A percentile compares a stretch with the other conserved stretches of the same genome.
phyloP scores from a whole-genome alignment of 2,797 vertebrate species.

The Hephaestus fuliginosus region DNA sequence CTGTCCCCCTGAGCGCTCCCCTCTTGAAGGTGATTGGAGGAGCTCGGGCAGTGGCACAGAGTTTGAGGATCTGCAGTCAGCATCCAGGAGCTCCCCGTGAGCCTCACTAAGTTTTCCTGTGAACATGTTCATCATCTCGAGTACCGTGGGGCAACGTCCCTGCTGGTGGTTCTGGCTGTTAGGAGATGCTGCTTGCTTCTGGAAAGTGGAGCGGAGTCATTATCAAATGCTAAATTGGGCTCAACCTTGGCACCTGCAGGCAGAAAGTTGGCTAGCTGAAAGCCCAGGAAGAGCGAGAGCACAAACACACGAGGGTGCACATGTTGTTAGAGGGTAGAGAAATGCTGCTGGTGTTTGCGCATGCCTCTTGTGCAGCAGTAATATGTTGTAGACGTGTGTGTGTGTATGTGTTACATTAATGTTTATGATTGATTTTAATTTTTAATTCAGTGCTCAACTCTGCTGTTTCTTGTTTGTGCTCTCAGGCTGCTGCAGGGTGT shows the following conservation, averaged over 20 bases:
- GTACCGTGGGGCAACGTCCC: conserved; percentile 25
- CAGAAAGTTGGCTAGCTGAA: conserved; percentile 45
- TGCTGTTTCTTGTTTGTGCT: conserved; percentile 11
- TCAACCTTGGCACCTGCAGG: conserved; percentile 67
- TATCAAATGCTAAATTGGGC: conserved; percentile 72
- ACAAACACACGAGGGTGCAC: conserved; percentile 17
- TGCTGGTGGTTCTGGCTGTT: conserved; percentile 40
- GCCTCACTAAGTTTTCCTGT: conserved; percentile 27
- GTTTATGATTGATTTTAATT: conserved; percentile 1
- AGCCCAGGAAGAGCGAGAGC: conserved; percentile 13
- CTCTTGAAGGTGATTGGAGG: conserved; percentile 16
- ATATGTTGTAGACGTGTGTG: conserved; percentile 8
- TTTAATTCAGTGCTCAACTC: background rate
- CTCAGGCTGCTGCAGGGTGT: conserved; percentile 92
- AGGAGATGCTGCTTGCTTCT: conserved; percentile 44
- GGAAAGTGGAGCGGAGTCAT: conserved; percentile 57
- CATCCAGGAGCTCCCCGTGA: conserved; percentile 33
- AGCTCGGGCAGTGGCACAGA: conserved; percentile 11
- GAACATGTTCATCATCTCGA: conserved; percentile 27
- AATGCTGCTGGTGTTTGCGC: conserved; percentile 9
- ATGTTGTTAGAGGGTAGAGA: conserved; percentile 27
- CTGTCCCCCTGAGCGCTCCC: conserved; percentile 8
- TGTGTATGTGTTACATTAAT: conserved; percentile 10
- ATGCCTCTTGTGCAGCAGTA: background rate
- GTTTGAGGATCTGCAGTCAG: conserved; percentile 1